Percentiles rank a stretch among this genome's conserved stretches.
phyloP scores from a whole-genome alignment of 2,113 vertebrate species.

The Labeo rohita region DNA sequence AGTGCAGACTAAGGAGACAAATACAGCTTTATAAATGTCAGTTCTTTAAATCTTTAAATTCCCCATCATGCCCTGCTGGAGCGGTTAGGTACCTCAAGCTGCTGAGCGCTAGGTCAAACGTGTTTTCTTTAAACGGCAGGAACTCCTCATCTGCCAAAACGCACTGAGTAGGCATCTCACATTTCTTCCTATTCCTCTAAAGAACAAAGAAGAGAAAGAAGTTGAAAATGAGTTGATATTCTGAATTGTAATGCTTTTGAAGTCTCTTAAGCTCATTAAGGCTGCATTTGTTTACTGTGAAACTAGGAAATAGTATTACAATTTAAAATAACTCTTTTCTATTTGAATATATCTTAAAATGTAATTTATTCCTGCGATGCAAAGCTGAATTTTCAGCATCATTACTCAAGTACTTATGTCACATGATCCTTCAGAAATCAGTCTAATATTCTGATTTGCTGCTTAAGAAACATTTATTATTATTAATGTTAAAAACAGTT shows the following conservation, averaged over 20 bases:
- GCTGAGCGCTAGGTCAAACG: constrained; percentile 92
- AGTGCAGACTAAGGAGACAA: constrained; percentile 85
- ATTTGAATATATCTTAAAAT: neutral
- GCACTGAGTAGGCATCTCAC: constrained; percentile 80
- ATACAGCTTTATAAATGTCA: constrained; percentile 49
- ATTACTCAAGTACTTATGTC: neutral
- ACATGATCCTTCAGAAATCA: neutral
- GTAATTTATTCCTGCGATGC: neutral
- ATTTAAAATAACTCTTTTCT: neutral
- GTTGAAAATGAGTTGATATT: neutral
- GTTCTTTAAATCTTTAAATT: neutral
- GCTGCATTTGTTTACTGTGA: neutral
- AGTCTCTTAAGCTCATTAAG: neutral
- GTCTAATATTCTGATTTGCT: neutral
- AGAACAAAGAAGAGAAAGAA: neutral
- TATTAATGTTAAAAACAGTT: neutral
- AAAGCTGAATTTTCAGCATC: neutral
- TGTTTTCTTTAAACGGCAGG: constrained; percentile 90
- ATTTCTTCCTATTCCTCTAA: constrained; percentile 77
- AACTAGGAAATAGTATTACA: neutral
- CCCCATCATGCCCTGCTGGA: neutral
- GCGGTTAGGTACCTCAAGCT: constrained; percentile 83
- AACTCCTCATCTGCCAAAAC: constrained; percentile 93
- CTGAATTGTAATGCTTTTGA: neutral
- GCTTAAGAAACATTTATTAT: neutral